Base-by-base conservation (phyloP, 2,888 invertebrate species). In the Bedellia somnulentella region DNA sequence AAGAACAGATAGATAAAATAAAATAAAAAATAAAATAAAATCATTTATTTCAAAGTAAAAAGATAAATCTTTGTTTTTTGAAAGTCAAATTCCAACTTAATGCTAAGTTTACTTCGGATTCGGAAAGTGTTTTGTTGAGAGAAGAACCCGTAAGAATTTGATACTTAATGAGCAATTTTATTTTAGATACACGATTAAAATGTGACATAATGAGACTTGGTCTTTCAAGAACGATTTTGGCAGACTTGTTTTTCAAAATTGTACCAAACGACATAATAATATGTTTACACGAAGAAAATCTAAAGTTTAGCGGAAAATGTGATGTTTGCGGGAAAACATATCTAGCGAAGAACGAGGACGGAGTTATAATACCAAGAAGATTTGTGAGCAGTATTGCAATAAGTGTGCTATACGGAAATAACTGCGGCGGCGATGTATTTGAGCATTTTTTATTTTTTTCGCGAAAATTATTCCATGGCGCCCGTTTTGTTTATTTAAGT, bases 101-200 rank as follows among this genome's bases (percentile, higher is more conserved):
- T n/a, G n/a, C n/a, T n/a, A n/a, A n/a, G n/a, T n/a, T n/a, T n/a
- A n/a, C n/a, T n/a, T n/a, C n/a, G n/a, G n/a, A n/a, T n/a, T n/a
- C n/a, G n/a, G n/a, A n/a, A n/a, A n/a, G n/a, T n/a, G n/a, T n/a
- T n/a, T n/a, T n/a, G n/a, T n/a, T n/a, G n/a, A n/a, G n/a, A n/a
- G n/a, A n/a, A n/a, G n/a, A n/a, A n/a, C n/a, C n/a, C n/a, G n/a
- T n/a, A n/a, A n/a, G n/a, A n/a, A 18, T 18, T 18, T 6, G 18
- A 18, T 18, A 18, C 18, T 31, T 24, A 22, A 27, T 16, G 18
- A 14, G 18, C 14, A 27, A 24, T 24, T 28, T 24, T 28, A 24
- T 13, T 24, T 15, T 22, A 15, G 23, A 24, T 27, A 18, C 18
- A 18, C 18, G 18, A 18, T 18, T 18, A 18, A 18, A 18, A 18